A percentile compares a stretch with the other conserved stretches of the same genome.
Conservation (phyloP, 2,113 vertebrate genomes). For the Solea senegalensis region DNA sequence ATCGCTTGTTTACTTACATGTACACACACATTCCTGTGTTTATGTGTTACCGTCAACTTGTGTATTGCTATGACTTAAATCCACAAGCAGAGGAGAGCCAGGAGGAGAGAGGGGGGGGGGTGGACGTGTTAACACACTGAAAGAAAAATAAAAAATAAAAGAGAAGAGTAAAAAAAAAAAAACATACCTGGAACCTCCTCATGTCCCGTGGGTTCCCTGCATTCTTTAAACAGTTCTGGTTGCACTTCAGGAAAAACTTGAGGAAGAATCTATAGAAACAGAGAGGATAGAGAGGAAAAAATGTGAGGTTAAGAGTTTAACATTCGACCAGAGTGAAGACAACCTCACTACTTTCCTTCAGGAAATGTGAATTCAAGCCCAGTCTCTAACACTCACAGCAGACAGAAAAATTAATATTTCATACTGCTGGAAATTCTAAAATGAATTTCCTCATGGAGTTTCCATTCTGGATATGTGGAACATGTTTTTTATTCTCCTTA, state of each 20-base stretch:
- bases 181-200: constrained; percentile 95
- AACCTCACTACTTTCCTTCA: constrained; percentile 5
- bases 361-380: constrained; percentile 17
- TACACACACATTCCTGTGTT: constrained; percentile 35
- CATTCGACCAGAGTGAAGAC: constrained; percentile 8
- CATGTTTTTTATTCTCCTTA: constrained; percentile 10
- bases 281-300: constrained; percentile 24
- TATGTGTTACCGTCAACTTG: constrained; percentile 13
- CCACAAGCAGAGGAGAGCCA: neutral
- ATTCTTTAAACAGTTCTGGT: constrained; percentile 99
- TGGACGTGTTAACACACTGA: neutral
- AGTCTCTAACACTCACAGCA: constrained; percentile 3
- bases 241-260: constrained; percentile 99
- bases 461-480: constrained; percentile 26
- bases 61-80: constrained; percentile 7
- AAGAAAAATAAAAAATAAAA: constrained; percentile 2
- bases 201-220: constrained; percentile 98
- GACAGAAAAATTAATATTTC: constrained; percentile 51
- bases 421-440: constrained; percentile 35
- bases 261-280: constrained; percentile 91
- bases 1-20: constrained; percentile 54
- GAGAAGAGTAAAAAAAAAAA: neutral
- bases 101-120: neutral
- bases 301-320: constrained; percentile 33
- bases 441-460: constrained; percentile 43